Base-by-base conservation (phyloP, 2,888 invertebrate genomes). In the Thelaira solivaga region DNA sequence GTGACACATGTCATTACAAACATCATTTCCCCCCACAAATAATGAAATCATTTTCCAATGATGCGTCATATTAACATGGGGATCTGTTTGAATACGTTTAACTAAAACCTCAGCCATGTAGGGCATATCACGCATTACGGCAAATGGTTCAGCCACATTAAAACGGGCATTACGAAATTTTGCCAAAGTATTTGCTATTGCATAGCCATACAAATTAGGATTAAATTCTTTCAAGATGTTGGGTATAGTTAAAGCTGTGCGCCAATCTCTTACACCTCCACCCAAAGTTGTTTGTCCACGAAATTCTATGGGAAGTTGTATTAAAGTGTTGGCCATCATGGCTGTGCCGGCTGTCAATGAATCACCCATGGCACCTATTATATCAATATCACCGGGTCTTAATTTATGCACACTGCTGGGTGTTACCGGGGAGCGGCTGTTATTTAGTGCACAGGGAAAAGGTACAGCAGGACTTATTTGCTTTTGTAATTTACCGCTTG, bases 171-270 rank as follows among this genome's bases (percentile, higher is more conserved):
- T 67, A 1, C 80, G 77, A 71, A 86, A 83, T 8, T 83, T 82
- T 0, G 82, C 83, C 47, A 86, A 57, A 45, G 82, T 80, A 76
- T 87, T 84, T n/a, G 73, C 83, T n/a, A 83, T 83, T 6, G 88
- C 80, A 59, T 84, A 93, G n/a, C 93, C 93, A 67, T 92, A 87
- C 3, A 93, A 84, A 22, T 91, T 89, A 0, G 92, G 92, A 86
- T 93, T 93, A 83, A 91, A 93, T 76, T 90, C 91, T 83, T 91
- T 91, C 18, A 92, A 82, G 36, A 92, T 91, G 83, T 92, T 92
- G 11, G 92, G 92, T 22, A 92, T 59, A 0, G 92, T 92, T 0
- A 91, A 76, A 76, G 84, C 90, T 49, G 88, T 85, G 5, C 90
- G 87, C 92, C 92, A 92, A 10, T 87, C 89, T 2, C 85, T 89